Conservation (phyloP, 2,888 invertebrate species). For the Agriopis marginaria region DNA sequence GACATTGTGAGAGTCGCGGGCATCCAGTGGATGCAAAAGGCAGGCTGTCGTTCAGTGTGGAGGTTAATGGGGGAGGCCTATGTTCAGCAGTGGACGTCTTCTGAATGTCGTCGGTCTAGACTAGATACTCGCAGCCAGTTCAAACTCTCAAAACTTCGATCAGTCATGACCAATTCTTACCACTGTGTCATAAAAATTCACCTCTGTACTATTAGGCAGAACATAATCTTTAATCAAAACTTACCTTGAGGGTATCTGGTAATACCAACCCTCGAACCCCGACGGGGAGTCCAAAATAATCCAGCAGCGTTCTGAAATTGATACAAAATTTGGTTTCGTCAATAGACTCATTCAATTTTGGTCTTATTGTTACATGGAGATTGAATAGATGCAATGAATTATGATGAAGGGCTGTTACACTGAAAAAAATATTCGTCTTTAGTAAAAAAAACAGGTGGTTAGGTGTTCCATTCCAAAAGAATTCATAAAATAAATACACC, state of each 20-base stretch:
- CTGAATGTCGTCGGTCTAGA: no score
- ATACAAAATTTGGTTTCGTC: slow-evolving; percentile 76
- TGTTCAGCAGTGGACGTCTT: no score
- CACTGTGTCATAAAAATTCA: neutral
- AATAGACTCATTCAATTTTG: slow-evolving; percentile 64
- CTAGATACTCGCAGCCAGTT: neutral
- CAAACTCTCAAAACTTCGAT: neutral
- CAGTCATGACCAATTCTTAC: no score
- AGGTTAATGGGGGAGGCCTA: no score
- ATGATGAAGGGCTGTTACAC: slow-evolving; percentile 19
- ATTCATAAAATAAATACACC: no score
- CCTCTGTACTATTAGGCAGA: slow-evolving; percentile 7
- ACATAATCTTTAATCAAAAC: slow-evolving; percentile 14
- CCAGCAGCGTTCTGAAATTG: slow-evolving; percentile 77
- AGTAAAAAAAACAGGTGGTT: neutral
- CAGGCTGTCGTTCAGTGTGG: no score
- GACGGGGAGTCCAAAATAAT: slow-evolving; percentile 70
- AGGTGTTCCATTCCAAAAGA: no score
- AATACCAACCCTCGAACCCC: slow-evolving; percentile 59
- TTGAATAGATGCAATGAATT: slow-evolving; percentile 38
- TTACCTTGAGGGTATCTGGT: slow-evolving; percentile 42
- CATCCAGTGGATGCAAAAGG: no score
- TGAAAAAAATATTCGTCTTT: neutral
- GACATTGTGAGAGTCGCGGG: no score
- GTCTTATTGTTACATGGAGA: slow-evolving; percentile 52